These are phyloP conservation scores for Agrotis ipsilon DNA, from an alignment of 2,888 invertebrate genomes.

Conservation along the genomic window DNA sequence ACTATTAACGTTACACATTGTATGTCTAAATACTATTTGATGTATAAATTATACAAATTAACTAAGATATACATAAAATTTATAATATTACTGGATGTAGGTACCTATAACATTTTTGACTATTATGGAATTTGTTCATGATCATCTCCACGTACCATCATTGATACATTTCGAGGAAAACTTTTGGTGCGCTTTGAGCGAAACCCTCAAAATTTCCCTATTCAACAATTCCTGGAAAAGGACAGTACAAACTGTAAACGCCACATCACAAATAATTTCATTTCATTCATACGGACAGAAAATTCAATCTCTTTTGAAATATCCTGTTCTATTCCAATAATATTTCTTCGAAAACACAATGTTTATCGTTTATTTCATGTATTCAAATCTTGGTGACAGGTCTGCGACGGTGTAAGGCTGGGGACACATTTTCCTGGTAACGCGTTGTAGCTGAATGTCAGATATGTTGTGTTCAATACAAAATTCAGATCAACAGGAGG, in stretches of 20 bases:
- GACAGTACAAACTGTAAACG: conserved; percentile 1
- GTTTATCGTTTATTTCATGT: conserved; percentile 48
- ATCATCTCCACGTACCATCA: too few species aligned
- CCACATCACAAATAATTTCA: conserved; percentile 17
- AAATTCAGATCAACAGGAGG: neutral
- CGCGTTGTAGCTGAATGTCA: conserved; percentile 6
- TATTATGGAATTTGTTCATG: too few species aligned
- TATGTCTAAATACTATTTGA: too few species aligned
- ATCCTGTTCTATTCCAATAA: conserved; percentile 32
- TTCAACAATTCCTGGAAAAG: neutral
- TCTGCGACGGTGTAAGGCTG: conserved; percentile 27
- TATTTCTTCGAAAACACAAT: conserved; percentile 45
- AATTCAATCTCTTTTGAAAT: conserved; percentile 56
- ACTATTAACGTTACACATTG: too few species aligned
- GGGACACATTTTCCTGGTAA: conserved; percentile 19
- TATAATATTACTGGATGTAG: too few species aligned
- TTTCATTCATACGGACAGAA: conserved; percentile 20
- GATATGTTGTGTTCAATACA: conserved; percentile 2
- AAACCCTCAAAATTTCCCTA: too few species aligned
- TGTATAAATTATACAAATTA: too few species aligned
- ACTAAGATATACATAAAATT: too few species aligned
- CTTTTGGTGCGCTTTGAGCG: too few species aligned
- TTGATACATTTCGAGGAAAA: too few species aligned
- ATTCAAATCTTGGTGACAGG: conserved; percentile 48
- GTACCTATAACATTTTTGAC: too few species aligned